Evolutionary conservation across 2,888 invertebrate genomes (phyloP), one percentile per base, ranked within the genome.

Genomic region (Stratiomys singularior): DNA sequence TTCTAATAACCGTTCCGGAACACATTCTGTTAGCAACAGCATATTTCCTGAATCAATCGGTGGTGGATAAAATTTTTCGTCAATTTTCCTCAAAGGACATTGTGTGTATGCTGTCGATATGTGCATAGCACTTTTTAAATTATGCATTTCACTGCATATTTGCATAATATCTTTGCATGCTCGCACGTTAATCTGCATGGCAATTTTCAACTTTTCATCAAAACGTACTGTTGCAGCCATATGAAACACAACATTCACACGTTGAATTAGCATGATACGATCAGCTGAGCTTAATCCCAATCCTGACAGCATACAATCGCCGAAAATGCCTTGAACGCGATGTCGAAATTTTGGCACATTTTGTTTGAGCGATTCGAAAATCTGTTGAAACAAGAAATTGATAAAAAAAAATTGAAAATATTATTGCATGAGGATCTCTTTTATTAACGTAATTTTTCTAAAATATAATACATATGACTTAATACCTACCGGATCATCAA

Each of bases 161-260:
- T 89, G 85, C 64, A 94, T 85, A 80, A 94, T 87, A 80, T 92
- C 90, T 79, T 90, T 89, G 0, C 92, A 91, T 28, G 92, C 92
- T 63, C 90, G 88, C 0, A 95, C 91, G 86, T 95, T 95, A 85
- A 94, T 93, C 79, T 92, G 90, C 63, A 93, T 90, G 0, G 94
- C 93, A 3, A 90, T 86, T 87, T 91, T 92, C 15, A 95, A 87
- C 80, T 91, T 92, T 84, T 95, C 94, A 84, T 94, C 93, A 84
- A 95, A 95, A 76, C 89, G 85, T 0, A 90, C 89, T 0, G 90
- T 90, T 0, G 90, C 90, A 0, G 90, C 90, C 77, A 89, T 88
- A 81, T 91, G 90, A 81, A 90, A 90, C 2, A 91, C 89, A 67
- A 90, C 86, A 76, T 87, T 84, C 58, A 90, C 89, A 81, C 89